These are phyloP conservation scores for Myopa tessellatipennis DNA, from an alignment of 2,888 invertebrate species.

Conservation along the genomic window DNA sequence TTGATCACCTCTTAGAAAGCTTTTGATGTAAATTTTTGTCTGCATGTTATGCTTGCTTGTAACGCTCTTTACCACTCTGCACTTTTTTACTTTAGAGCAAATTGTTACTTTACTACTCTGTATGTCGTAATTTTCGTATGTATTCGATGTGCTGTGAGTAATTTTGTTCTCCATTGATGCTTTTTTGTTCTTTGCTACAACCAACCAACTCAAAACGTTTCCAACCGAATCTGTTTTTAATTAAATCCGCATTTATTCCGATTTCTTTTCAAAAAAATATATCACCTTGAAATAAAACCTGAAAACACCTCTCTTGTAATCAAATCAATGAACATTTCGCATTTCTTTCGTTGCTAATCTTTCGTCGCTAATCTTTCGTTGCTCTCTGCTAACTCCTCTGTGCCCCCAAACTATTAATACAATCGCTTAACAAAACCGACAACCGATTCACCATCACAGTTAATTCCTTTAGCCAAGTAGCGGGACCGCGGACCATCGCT, in stretches of 20 bases:
- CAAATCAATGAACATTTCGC: neutral
- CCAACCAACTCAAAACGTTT: neutral
- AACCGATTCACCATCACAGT: neutral
- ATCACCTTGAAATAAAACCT: neutral
- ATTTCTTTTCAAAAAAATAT: constrained; percentile 30
- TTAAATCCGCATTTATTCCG: constrained; percentile 22
- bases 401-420: neutral
- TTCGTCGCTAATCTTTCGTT: constrained; percentile 27
- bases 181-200: constrained; percentile 28
- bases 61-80: constrained; percentile 28
- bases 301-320: constrained; percentile 2
- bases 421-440: neutral
- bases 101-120: constrained; percentile 32
- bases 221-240: constrained; percentile 2
- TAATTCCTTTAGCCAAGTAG: neutral
- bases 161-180: constrained; percentile 35
- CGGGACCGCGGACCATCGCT: neutral
- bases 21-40: constrained; percentile 7
- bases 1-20: constrained; percentile 25
- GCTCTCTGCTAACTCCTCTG: constrained; percentile 34
- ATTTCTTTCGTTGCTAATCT: neutral
- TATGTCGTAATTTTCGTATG: constrained; percentile 41
- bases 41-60: constrained; percentile 22
- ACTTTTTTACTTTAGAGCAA: constrained; percentile 9
- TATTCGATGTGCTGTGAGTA: constrained; percentile 49